A percentile compares a stretch with the other conserved stretches of the same genome.
phyloP scores from a whole-genome alignment of 2,888 invertebrate species.

The Drosophila kanekoi region DNA sequence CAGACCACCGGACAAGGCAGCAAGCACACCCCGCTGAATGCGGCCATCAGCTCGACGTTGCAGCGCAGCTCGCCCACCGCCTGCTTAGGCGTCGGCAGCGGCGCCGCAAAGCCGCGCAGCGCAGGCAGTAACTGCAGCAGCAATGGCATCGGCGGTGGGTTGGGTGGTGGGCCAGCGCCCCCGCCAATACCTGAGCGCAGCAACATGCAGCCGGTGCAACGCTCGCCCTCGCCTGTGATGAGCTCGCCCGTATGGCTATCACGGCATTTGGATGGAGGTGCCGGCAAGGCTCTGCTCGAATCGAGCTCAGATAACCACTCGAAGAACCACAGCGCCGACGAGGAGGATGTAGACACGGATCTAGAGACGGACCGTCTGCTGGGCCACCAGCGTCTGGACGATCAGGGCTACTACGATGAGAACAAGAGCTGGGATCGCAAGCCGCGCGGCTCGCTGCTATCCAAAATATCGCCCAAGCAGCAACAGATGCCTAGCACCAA shows the following conservation, averaged over 20 bases:
- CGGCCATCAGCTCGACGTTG: slow-evolving; percentile 46
- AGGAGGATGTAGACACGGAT: slow-evolving; percentile 97
- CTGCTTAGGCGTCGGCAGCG: slow-evolving; percentile 13
- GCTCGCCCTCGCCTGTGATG: slow-evolving; percentile 83
- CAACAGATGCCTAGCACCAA: slow-evolving; percentile 81
- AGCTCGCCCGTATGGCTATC: slow-evolving; percentile 90
- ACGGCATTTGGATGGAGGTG: slow-evolving; percentile 85
- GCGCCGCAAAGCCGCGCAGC: slow-evolving; percentile 42
- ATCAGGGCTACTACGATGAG: slow-evolving; percentile 96
- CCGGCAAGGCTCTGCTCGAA: slow-evolving; percentile 77
- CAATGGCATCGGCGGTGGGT: slow-evolving; percentile 33
- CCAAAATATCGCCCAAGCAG: slow-evolving; percentile 85
- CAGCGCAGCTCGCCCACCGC: slow-evolving; percentile 67
- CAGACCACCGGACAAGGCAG: slow-evolving; percentile 25
- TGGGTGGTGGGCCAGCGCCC: slow-evolving; percentile 53
- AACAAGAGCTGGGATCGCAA: slow-evolving; percentile 86
- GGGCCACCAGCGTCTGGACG: slow-evolving; percentile 97
- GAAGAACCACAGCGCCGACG: slow-evolving; percentile 88
- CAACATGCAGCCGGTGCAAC: slow-evolving; percentile 62
- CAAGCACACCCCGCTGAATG: slow-evolving; percentile 50
- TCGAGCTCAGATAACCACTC: slow-evolving; percentile 86
- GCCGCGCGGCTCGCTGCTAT: slow-evolving; percentile 81
- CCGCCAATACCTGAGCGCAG: slow-evolving; percentile 83
- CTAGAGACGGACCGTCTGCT: slow-evolving; percentile 98
- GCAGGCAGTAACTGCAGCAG: slow-evolving; percentile 60